Base-by-base conservation (phyloP, 2,888 invertebrate species). In the Sphaerophoria taeniata region DNA sequence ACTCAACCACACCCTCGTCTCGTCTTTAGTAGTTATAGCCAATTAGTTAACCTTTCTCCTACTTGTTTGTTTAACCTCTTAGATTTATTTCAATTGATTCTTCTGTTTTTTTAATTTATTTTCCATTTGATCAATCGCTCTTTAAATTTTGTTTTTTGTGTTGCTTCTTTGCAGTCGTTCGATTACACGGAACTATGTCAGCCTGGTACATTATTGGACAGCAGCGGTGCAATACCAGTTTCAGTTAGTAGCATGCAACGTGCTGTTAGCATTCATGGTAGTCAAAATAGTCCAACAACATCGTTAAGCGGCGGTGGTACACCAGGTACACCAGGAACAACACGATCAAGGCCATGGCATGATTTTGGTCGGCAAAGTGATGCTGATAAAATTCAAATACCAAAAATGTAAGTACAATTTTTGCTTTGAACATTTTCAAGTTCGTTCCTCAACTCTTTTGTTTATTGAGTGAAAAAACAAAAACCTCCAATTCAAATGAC, bases 331-430 rank as follows among this genome's bases (percentile, higher is more conserved):
- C 94, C 94, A 90, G 94, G 95, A 89, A 93, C 94, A 87, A 94
- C 96, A 87, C 94, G 97, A 90, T 97, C 96, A 88, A 93, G 97
- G 89, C 97, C 97, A 88, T 98, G 97, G 97, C 98, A 97, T 93
- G 98, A 98, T 93, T 98, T 97, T 92, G 98, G 97, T 76, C 94
- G 98, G 88, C 97, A 97, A 91, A 97, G 97, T 91, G 98, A 98
- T 92, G 97, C 97, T 76, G 98, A 98, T 93, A 98, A 98, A 94
- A 97, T 98, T 91, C 98, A 98, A 94, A 98, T 98, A 93, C 97
- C 98, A 92, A 98, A 98, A 96, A 94, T 98, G 98, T 98, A 94
- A 97, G 98, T 96, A 91, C 31, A 4, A 24, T 12, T 56, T 6
- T 33, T n/a, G 12, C 58, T 34, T 34, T 39, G n/a, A n/a, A n/a